Percentiles rank a stretch among this genome's conserved stretches.
These are phyloP conservation scores for Epicampocera succincta DNA, from an alignment of 2,888 invertebrate species.

Conservation along the genomic window DNA sequence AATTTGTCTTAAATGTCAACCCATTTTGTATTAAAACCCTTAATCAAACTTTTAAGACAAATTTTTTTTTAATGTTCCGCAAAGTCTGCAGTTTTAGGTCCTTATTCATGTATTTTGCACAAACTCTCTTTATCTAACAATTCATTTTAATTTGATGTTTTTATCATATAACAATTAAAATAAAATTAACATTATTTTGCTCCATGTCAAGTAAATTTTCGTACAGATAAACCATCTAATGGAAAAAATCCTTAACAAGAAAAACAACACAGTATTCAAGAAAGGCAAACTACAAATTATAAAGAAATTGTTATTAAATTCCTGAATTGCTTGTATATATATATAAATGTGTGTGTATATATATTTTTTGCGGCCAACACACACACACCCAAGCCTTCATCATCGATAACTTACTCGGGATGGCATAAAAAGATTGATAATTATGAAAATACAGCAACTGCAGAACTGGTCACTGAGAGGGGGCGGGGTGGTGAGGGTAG, in stretches of 20 bases:
- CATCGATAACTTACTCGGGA: slow-evolving; percentile 52
- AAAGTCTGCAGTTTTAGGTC: too few species aligned
- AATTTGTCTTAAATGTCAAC: too few species aligned
- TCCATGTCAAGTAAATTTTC: slow-evolving; percentile 9
- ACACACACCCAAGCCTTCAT: slow-evolving; percentile 19
- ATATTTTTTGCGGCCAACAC: too few species aligned
- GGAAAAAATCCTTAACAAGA: not conserved
- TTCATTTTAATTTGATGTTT: not conserved
- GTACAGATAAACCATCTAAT: slow-evolving; percentile 13
- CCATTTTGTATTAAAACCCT: too few species aligned
- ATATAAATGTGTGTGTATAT: too few species aligned
- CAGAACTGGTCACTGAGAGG: not conserved
- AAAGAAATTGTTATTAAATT: slow-evolving; percentile 11
- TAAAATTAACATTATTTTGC: slow-evolving; percentile 18
- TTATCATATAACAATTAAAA: slow-evolving; percentile 10
- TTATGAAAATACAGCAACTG: slow-evolving; percentile 29
- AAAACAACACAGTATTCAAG: slow-evolving; percentile 25
- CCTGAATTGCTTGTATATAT: too few species aligned
- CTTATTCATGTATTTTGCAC: too few species aligned
- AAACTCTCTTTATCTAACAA: too few species aligned
- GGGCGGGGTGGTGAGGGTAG: not conserved
- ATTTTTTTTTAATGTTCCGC: too few species aligned
- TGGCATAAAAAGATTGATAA: slow-evolving; percentile 53
- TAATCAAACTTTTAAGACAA: too few species aligned
- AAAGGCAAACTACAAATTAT: slow-evolving; percentile 2